Percentiles rank a stretch among this genome's conserved stretches.
phyloP scores from a whole-genome alignment of 2,888 invertebrate species.

The Eupithecia inturbata region DNA sequence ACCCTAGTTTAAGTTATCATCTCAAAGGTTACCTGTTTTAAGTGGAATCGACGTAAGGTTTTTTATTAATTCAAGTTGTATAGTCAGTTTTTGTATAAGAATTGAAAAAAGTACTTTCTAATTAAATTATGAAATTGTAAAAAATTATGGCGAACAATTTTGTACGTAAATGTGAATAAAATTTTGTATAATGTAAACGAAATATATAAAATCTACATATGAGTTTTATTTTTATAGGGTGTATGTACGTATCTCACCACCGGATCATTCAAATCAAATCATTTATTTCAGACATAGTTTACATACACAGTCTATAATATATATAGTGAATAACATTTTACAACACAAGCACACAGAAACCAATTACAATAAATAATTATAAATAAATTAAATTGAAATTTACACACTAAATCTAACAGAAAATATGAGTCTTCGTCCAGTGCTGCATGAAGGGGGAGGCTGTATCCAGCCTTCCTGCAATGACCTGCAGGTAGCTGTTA shows the following conservation, averaged over 20 bases:
- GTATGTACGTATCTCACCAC: background rate
- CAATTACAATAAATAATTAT: too few relatives aligned
- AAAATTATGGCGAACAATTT: slow-evolving; percentile 41
- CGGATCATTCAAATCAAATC: too few relatives aligned
- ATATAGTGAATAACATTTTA: too few relatives aligned
- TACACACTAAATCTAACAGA: too few relatives aligned
- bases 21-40: slow-evolving; percentile 64
- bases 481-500: too few relatives aligned
- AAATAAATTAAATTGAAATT: too few relatives aligned
- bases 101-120: background rate
- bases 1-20: slow-evolving; percentile 59
- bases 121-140: slow-evolving; percentile 38
- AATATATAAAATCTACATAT: background rate
- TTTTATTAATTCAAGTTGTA: background rate
- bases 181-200: slow-evolving; percentile 53
- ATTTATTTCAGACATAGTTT: too few relatives aligned
- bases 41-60: slow-evolving; percentile 43
- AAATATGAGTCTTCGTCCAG: too few relatives aligned
- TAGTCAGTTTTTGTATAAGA: slow-evolving; percentile 11
- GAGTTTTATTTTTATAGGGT: background rate
- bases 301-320: too few relatives aligned
- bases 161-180: background rate
- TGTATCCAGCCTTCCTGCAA: too few relatives aligned
- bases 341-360: too few relatives aligned
- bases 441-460: too few relatives aligned